Percentiles rank a stretch among this genome's conserved stretches.
Evolutionary conservation across 2,797 vertebrate genomes (phyloP).

Genomic region (Neostethus bicornis): DNA sequence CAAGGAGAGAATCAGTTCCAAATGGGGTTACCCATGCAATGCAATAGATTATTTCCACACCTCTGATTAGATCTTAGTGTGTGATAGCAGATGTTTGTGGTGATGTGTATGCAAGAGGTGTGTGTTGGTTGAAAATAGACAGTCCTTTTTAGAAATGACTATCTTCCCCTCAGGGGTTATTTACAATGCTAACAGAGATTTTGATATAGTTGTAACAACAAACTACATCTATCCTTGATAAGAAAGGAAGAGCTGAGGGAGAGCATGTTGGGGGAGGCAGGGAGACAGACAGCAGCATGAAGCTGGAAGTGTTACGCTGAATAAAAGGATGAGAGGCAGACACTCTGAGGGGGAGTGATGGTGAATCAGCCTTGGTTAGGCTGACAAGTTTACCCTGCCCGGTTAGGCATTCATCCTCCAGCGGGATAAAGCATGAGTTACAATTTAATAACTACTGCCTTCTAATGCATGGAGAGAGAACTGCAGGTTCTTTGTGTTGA

Average conservation of each 20-base stretch:
- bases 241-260: constrained; percentile 9
- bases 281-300: constrained; percentile 43
- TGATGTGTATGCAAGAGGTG: too few species aligned
- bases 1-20: too few species aligned
- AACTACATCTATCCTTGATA: constrained; percentile 33
- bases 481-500: constrained; percentile 57
- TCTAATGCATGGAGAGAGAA: constrained; percentile 60
- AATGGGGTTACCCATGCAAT: too few species aligned
- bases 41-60: too few species aligned
- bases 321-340: constrained; percentile 46
- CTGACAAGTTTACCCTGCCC: constrained; percentile 57
- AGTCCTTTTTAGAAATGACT: neutral
- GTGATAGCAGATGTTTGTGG: too few species aligned
- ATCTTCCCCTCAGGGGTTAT: constrained; percentile 7
- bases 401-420: constrained; percentile 32
- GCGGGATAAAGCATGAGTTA: constrained; percentile 46
- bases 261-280: constrained; percentile 31
- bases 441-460: constrained; percentile 70
- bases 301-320: constrained; percentile 51
- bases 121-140: too few species aligned
- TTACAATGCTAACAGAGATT: constrained; percentile 20
- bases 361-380: constrained; percentile 58
- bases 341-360: constrained; percentile 49
- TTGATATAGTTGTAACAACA: constrained; percentile 31
- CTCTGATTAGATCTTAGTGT: too few species aligned